Percentiles rank a stretch among this genome's conserved stretches.
Evolutionary conservation across 2,113 vertebrate genomes (phyloP).

Genomic region (Thamnaconus septentrionalis): DNA sequence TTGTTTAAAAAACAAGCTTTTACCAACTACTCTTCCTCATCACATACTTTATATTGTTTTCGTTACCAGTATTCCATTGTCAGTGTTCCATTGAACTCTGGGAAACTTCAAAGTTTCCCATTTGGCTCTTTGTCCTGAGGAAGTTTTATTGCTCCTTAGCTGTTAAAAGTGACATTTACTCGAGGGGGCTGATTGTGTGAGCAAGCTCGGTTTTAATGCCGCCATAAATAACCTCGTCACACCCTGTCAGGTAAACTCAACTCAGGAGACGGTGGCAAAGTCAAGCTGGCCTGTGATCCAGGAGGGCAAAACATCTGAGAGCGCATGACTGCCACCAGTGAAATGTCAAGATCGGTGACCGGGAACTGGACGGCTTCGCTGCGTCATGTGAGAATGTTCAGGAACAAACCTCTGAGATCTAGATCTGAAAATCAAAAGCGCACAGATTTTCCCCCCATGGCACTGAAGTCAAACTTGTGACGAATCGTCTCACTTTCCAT

Average conservation of each 20-base stretch:
- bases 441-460: too few species aligned
- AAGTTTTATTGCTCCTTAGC: conserved; percentile 33
- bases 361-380: conserved; percentile 18
- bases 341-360: conserved; percentile 55
- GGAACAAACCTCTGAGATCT: too few species aligned
- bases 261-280: conserved; percentile 26
- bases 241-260: conserved; percentile 57
- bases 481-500: too few species aligned
- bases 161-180: conserved; percentile 50
- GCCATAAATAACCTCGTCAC: conserved; percentile 67
- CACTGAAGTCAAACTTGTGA: too few species aligned
- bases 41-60: not conserved
- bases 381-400: too few species aligned
- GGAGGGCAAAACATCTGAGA: conserved; percentile 28
- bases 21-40: not conserved
- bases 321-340: conserved; percentile 27
- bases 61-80: not conserved
- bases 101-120: conserved; percentile 23
- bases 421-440: too few species aligned
- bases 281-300: conserved; percentile 20
- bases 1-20: not conserved
- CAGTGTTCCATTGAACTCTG: too few species aligned
- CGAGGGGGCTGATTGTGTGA: conserved; percentile 32
- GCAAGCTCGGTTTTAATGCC: conserved; percentile 57
- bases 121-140: conserved; percentile 18